Evolutionary conservation across 1,140 invertebrate genomes (phyloP), one percentile per base, ranked within the genome.

Genomic region (Holcopasites calliopsidis): DNA sequence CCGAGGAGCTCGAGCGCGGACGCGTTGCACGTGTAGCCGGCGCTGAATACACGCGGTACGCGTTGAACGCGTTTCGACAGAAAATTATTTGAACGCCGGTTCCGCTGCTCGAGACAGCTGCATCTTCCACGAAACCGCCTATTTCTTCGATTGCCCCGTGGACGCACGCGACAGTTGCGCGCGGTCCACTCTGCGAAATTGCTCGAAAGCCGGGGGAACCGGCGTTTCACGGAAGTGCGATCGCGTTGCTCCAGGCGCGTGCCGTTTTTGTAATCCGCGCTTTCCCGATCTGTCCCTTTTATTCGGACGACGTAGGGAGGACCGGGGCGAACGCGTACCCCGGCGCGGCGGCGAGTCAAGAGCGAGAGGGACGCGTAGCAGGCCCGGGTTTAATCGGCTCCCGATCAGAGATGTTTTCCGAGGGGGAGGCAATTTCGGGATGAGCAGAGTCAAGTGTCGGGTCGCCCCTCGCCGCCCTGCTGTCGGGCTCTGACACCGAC

Each of bases 381-480:
- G 40, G 44, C 23, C 28, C 40, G 58, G n/a, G n/a, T 44, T 76
- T 80, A 81, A 81, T 81, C 79, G 74, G 44, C 55, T 54, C n/a
- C n/a, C 61, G 78, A 78, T 76, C 66, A n/a, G 71, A 54, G 40
- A 31, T 52, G 55, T 81, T 80, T 68, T 72, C 75, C 77, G 61
- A 68, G 70, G 76, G 72, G 61, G 42, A 21, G n/a, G 60, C 44
- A 57, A 79, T 79, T 58, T 64, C 76, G 21, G n/a, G 61, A 38
- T 50, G 75, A 82, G 66, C 79, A 54, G 82, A 89, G 88, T 90
- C 88, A 88, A 90, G 87, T 88, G 89, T 88, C 87, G 80, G 76
- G 50, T 85, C 79, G 82, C 83, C 58, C 31, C 42, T n/a, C 35
- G n/a, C 31, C 26, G 28, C 40, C 52, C 49, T 35, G 33, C 23